Evolutionary conservation across 30 jellyfish, hydroid and myxozoan species (phyloP), one percentile per base, ranked within the genome.

Genomic region (Catostylus mosaicus): DNA sequence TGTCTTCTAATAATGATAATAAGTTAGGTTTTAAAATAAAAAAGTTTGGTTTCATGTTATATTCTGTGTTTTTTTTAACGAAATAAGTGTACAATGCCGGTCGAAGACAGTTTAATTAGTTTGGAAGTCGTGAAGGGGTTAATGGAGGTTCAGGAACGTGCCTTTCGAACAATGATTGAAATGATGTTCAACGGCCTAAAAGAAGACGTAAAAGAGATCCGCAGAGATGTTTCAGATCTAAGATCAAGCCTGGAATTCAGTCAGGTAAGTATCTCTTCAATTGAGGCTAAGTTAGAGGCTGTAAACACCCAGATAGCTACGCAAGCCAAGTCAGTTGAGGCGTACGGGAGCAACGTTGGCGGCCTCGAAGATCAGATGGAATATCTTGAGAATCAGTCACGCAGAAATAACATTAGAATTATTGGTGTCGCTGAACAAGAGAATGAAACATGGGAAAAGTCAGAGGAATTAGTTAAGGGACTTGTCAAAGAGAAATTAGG

Each of bases 361-460:
- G 76, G 76, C 51, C 27, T 64, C 8, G 76, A 64, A n/a, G 12
- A 64, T 51, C 27, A 64, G 30, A 51, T 64, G 30, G 76, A 64
- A 27, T 64, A 64, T 51, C 27, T 64, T 27, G 52, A 27, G 30
- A 64, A 64, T 40, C 76, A 64, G 30, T 64, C 76, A 5, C 12
- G 76, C 6, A 19, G 76, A 64, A 64, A 64, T 26, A 64, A 27
- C 76, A 64, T 64, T 8, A 64, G 30, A 11, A n/a, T 64, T 51
- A 22, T 64, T 24, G 76, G 76, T 30, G 24, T 64, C 27, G 76
- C 35, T 24, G 27, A 64, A 51, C 51, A 24, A 24, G 57, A 64
- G 30, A 65, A 69, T 69, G 82, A 69, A 65, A 45, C 18, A 22
- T 69, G 66, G 66, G 82, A 69, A 11, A 35, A 69, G 33, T 36